phyloP scores from a whole-genome alignment of 2,888 invertebrate genomes.

The Nipponacmea schrenckii region DNA sequence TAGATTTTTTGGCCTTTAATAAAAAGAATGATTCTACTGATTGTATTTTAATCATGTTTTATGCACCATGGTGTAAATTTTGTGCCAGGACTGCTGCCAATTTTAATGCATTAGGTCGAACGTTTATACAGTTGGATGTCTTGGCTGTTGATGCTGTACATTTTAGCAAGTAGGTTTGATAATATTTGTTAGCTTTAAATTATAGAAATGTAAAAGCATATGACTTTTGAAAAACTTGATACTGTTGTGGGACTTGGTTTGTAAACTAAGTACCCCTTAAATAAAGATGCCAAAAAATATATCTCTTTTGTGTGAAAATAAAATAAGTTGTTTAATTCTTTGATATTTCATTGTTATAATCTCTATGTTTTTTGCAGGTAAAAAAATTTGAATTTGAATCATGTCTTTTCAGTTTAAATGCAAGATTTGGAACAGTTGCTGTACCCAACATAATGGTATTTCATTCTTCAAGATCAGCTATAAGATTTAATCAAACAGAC shows the following conservation, averaged over 20 bases:
- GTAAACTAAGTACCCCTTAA: too few species aligned
- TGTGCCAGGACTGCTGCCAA: constrained; percentile 90
- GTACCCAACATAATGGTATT: constrained; percentile 66
- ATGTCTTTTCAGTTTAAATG: constrained; percentile 59
- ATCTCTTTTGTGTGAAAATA: too few species aligned
- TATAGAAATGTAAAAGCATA: background rate
- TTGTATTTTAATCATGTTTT: constrained; percentile 83
- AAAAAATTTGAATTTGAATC: too few species aligned
- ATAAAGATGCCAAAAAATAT: too few species aligned
- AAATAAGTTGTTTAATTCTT: too few species aligned
- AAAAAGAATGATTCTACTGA: constrained; percentile 72
- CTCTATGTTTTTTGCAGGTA: too few species aligned
- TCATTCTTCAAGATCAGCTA: constrained; percentile 63
- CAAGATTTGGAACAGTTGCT: constrained; percentile 66
- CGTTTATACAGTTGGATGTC: constrained; percentile 86
- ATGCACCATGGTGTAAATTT: constrained; percentile 88
- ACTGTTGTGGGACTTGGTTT: too few species aligned
- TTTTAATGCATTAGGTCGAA: constrained; percentile 87
- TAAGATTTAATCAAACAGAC: constrained; percentile 72
- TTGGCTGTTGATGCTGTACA: constrained; percentile 89
- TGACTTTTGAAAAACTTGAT: background rate
- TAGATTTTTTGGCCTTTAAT: constrained; percentile 73
- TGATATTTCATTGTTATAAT: too few species aligned
- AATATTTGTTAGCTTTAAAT: background rate
- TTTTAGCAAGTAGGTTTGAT: constrained; percentile 71